Evolutionary conservation across 2,113 vertebrate genomes (phyloP), one percentile per base, ranked within the genome.

Genomic region (Sphaerodactylus townsendi): DNA sequence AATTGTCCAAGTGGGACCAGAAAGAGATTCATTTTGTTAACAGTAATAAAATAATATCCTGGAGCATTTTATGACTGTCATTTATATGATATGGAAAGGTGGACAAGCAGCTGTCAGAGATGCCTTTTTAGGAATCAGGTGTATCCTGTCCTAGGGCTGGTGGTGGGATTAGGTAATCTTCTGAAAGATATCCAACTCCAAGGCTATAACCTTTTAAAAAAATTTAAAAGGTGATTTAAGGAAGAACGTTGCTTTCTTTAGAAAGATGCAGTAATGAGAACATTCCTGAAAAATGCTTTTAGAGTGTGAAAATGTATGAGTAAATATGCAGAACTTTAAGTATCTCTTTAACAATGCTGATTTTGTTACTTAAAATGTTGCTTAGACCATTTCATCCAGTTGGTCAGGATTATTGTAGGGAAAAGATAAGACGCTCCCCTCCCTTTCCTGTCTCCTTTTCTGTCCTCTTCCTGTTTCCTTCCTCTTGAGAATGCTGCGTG

Each of bases 371-470:
- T 17, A 62, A 44, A 44, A 56, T 44, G 4, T 46, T 48, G 30
- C 19, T 74, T 74, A 21, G 25, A 50, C 19, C 28, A 30, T 21
- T 66, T 48, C 21, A 50, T 66, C n/a, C 17, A 77, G 13, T 76
- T 81, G 13, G 1, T 0, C 62, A 35, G 68, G 39, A 62, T 1
- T 46, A 2, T 1, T 46, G 0, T 21, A 65, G 8, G 62, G 35
- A 21, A 50, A 30, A 59, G 35, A 39, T 41, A 62, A 56, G 21
- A 64, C 44, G 4, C 44, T 44, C 9, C 44, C 44, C 9, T 44
- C 9, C 44, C 44, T 44, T 44, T 44, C 44, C 44, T 9, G 9
- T 44, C 44, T 5, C 44, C 44, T 44, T 44, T 44, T 9, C 44
- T 44, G 4, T 9, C 44, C 9, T 44, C 44, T 44, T 9, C 44